phyloP scores from a whole-genome alignment of 2,113 vertebrate genomes.

The Lepus europaeus region DNA sequence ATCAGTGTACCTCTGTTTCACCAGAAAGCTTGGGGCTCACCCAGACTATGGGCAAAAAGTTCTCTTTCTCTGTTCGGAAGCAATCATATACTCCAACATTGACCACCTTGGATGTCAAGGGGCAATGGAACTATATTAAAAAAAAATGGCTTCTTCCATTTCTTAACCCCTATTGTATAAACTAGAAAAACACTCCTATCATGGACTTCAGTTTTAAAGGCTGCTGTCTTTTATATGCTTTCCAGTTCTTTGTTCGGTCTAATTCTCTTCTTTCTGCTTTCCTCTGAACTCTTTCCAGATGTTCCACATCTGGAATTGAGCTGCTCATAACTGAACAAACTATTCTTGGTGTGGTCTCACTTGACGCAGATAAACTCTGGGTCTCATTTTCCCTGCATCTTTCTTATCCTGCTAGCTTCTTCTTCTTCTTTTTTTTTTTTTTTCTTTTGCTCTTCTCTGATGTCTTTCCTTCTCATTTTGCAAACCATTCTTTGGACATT shows the following conservation, averaged over 20 bases:
- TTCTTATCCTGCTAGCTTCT: neutral
- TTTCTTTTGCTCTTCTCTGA: too few species aligned
- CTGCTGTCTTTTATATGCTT: constrained; percentile 32
- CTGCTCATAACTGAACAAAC: constrained; percentile 33
- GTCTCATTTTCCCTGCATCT: neutral
- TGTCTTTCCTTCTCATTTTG: neutral
- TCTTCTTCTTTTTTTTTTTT: too few species aligned
- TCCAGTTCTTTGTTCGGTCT: constrained; percentile 54
- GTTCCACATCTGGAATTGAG: constrained; percentile 66
- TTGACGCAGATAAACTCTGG: neutral
- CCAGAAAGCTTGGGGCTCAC: neutral
- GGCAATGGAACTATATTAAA: neutral
- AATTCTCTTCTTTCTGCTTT: constrained; percentile 44
- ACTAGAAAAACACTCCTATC: neutral
- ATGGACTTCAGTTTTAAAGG: constrained; percentile 46
- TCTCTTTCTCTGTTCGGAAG: neutral
- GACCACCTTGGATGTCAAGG: neutral
- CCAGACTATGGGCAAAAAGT: neutral
- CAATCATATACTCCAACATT: neutral
- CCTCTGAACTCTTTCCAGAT: constrained; percentile 67
- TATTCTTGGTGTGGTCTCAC: constrained; percentile 40
- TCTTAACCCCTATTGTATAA: constrained; percentile 30
- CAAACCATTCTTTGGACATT: neutral
- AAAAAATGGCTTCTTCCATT: neutral
- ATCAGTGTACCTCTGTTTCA: neutral